Evolutionary conservation across 2,797 vertebrate genomes (phyloP), one percentile per base, ranked within the genome.

Genomic region (Potorous gilbertii): DNA sequence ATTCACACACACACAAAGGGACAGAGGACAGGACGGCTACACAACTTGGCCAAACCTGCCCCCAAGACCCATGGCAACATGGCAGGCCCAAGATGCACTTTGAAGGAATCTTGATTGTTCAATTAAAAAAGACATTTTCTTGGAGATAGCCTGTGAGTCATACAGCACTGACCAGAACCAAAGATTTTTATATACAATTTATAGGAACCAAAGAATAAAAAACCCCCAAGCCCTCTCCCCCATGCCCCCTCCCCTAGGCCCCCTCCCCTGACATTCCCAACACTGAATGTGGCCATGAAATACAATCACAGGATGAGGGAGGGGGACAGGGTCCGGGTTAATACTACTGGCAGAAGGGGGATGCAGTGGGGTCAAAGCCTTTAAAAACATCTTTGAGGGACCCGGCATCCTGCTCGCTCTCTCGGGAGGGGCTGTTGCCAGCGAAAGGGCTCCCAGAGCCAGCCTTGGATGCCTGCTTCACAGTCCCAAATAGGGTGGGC

Each of bases 321-420:
- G 92, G 93, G 55, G 56, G 2, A 0, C 31, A 11, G 9, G 56
- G 54, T 52, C 96, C 34, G 0, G 55, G 56, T 4, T 16, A 91
- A 96, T 91, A 96, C 98, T 99, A 99, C 99, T 99, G 99, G 97
- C 99, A 99, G 97, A 99, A 99, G 0, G 99, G 99, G 14, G 99
- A 99, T 0, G 99, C 99, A 0, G 99, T 99, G 94, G 99, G 99
- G 97, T 99, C 99, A 11, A 99, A 99, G 55, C 99, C 99, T 98
- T 99, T 99, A 98, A 99, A 99, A 97, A 99, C 99, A 46, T 99
- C 99, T 97, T 99, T 99, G 81, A 99, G 98, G 1, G 99, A 99
- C 0, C 98, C 99, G 0, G 99, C 99, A 95, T 99, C 99, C 98
- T 99, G 99, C 46, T 99, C 99, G 0, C 98, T 6, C 3, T 99